Evolutionary conservation across 2,113 vertebrate genomes (phyloP).

Genomic region (Eubucco bourcierii): DNA sequence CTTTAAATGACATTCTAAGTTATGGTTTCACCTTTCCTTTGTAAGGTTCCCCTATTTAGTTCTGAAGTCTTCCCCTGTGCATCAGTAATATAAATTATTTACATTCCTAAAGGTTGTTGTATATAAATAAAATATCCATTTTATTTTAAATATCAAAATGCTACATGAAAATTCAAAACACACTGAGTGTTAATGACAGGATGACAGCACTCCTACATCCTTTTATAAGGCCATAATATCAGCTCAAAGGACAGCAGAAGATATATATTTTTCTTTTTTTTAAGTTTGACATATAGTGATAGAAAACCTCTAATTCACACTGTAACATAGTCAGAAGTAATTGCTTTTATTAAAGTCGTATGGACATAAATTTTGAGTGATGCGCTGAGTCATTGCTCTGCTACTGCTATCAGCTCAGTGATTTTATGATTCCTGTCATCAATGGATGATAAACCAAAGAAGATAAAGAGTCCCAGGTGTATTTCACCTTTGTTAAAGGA

Average conservation of each 20-base stretch:
- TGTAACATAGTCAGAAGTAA: not conserved
- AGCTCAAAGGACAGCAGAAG: not conserved
- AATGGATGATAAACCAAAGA: conserved; percentile 18
- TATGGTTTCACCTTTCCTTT: not conserved
- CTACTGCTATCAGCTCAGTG: not conserved
- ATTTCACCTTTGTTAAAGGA: not conserved
- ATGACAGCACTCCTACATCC: not conserved
- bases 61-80: not conserved
- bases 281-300: not conserved
- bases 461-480: not conserved
- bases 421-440: conserved; percentile 47
- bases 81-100: not conserved
- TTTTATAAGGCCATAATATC: not conserved
- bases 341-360: conserved; percentile 6
- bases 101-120: not conserved
- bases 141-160: not conserved
- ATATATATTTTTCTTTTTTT: not conserved
- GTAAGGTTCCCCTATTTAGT: not conserved
- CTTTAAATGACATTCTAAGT: not conserved
- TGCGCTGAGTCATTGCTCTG: not conserved
- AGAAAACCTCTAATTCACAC: not conserved
- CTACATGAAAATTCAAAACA: not conserved
- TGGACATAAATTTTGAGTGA: conserved; percentile 27
- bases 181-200: not conserved
- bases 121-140: not conserved